Evolutionary conservation across 1,140 invertebrate species (phyloP).

Genomic region (Drosophila tsacasi): DNA sequence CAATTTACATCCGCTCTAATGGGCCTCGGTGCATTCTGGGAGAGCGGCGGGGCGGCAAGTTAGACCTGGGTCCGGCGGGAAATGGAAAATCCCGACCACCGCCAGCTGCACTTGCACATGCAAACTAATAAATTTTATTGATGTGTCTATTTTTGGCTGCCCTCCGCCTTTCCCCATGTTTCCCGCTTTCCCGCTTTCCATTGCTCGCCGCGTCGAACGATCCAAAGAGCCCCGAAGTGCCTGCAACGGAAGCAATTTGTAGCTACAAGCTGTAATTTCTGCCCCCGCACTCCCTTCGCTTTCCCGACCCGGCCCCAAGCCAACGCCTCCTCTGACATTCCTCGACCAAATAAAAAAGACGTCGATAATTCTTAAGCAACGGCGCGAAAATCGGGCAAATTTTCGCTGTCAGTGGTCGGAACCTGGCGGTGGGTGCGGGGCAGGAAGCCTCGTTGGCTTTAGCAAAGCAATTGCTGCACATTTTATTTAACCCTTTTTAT

Average conservation of each 20-base stretch:
- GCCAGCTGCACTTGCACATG: constrained; percentile 78
- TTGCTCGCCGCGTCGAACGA: constrained; percentile 8
- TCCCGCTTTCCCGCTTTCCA: not conserved
- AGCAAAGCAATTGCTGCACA: constrained; percentile 78
- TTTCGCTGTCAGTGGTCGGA: constrained; percentile 68
- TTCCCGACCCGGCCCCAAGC: constrained; percentile 17
- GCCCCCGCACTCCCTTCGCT: constrained; percentile 8
- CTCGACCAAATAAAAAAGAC: constrained; percentile 60
- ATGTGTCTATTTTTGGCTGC: constrained; percentile 80
- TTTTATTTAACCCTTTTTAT: constrained; percentile 84
- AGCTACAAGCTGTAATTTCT: constrained; percentile 83
- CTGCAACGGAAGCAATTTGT: constrained; percentile 84
- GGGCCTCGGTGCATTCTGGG: constrained; percentile 15
- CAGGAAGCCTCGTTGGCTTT: constrained; percentile 47
- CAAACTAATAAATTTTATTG: constrained; percentile 85
- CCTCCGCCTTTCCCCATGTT: not conserved
- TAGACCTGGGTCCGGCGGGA: constrained; percentile 62
- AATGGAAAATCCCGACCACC: constrained; percentile 64
- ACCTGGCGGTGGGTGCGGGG: not conserved
- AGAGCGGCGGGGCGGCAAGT: constrained; percentile 23
- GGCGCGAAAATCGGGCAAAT: constrained; percentile 80
- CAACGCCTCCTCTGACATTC: constrained; percentile 53
- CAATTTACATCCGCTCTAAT: constrained; percentile 63
- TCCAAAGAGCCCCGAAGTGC: constrained; percentile 60
- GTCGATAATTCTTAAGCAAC: constrained; percentile 81